These are phyloP conservation scores for Brevimyrus niger DNA, from an alignment of 2,113 vertebrate genomes.

Conservation along the genomic window DNA sequence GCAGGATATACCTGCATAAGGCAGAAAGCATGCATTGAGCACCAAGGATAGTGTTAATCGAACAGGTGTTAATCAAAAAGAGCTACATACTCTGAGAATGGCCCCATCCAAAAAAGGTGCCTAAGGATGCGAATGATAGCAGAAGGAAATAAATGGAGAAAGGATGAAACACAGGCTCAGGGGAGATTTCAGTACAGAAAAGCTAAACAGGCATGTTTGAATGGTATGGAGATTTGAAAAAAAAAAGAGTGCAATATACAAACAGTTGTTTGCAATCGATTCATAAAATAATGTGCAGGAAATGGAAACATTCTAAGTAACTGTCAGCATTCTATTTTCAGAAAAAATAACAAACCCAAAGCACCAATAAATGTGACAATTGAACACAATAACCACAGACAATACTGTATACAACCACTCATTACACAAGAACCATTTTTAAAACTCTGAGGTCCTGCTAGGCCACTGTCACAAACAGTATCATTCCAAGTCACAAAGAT, in stretches of 20 bases:
- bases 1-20: conserved; percentile 15
- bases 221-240: neutral
- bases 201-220: neutral
- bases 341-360: neutral
- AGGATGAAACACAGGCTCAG: conserved; percentile 29
- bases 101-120: conserved; percentile 98
- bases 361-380: neutral
- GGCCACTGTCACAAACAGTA: neutral
- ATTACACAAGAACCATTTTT: neutral
- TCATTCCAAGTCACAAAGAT: neutral
- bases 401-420: neutral
- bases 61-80: conserved; percentile 47
- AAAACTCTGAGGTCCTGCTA: neutral
- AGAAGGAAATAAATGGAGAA: conserved; percentile 37
- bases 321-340: neutral
- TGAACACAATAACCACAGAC: neutral
- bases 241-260: neutral
- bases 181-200: neutral
- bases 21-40: conserved; percentile 52
- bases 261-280: neutral
- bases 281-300: neutral
- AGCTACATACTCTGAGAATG: conserved; percentile 87
- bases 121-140: conserved; percentile 73
- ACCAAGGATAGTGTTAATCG: conserved; percentile 35
- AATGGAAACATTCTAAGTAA: neutral